Base-by-base conservation (phyloP, 2,113 vertebrate genomes). In the Mastomys natalensis region DNA sequence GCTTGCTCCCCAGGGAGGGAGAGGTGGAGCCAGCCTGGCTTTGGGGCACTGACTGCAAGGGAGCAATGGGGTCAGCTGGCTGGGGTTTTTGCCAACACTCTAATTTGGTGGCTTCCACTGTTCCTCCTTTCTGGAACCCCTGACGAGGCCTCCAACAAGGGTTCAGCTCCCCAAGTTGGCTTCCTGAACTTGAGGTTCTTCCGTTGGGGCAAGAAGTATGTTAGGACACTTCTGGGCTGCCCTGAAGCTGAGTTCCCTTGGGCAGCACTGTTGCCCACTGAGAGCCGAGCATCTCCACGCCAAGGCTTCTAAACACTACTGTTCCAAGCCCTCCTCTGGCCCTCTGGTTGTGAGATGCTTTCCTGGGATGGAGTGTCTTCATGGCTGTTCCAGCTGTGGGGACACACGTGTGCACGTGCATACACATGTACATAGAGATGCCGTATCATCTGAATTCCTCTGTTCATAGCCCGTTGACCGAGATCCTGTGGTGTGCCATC, bases 401-500 rank as follows among this genome's bases (percentile, higher is more conserved):
- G 29, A 8, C n/a, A 40, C n/a, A 8, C 19, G 3, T 10, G 10
- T 10, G 15, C 34, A 37, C 58, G 29, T 29, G 5, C 43, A 19
- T 3, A 29, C 31, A 37, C 22, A 5, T 7, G 2, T 0, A 15
- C 40, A 26, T 43, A 10, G 53, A 45, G 64, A 43, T 24, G 3
- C 62, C 11, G 0, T 19, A 1, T 64, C 0, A 91, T 26, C 78
- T 0, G 3, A 16, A 40, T 24, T 9, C 1, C 0, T 92, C 91
- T 96, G 87, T 66, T 7, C 34, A 68, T 87, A 99, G 99, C 97
- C 97, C 0, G 68, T 99, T 89, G 98, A 99, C 60, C 98, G 99
- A 96, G 99, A 99, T 48, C 97, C 99, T 0, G 97, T 99, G 64
- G 97, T 99, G 8, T 99, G 98, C 98, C 99, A 99, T 97, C 97